Conservation (phyloP, 2,113 vertebrate species). For the Elephantulus edwardii region DNA sequence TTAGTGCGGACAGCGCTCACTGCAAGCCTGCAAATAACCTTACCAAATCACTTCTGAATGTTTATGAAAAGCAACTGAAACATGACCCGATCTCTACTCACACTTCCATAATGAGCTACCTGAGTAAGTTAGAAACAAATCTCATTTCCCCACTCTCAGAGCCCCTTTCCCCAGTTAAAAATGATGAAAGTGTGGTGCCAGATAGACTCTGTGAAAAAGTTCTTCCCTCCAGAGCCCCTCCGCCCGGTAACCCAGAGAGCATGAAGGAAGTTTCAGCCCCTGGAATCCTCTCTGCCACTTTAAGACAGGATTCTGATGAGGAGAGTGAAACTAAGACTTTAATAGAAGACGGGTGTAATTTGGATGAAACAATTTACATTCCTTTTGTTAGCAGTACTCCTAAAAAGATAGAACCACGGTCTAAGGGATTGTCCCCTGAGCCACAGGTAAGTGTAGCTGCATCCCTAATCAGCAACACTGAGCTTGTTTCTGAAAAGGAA, state of each 20-base stretch:
- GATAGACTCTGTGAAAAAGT: conserved; percentile 55
- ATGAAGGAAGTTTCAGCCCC: not conserved
- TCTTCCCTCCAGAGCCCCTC: conserved; percentile 57
- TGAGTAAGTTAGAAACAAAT: conserved; percentile 84
- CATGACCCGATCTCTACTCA: conserved; percentile 74
- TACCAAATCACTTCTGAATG: conserved; percentile 84
- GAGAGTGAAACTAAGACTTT: conserved; percentile 74
- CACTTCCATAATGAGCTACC: conserved; percentile 85
- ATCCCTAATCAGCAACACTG: conserved; percentile 13
- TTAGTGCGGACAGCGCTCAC: conserved; percentile 78
- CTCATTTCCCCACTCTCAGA: conserved; percentile 58
- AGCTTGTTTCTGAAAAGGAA: conserved; percentile 56
- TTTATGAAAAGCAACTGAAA: conserved; percentile 85
- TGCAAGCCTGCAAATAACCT: conserved; percentile 81
- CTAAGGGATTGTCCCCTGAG: conserved; percentile 57
- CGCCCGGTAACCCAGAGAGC: not conserved
- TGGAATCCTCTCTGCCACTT: not conserved
- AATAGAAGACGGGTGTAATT: conserved; percentile 69
- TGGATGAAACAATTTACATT: conserved; percentile 83
- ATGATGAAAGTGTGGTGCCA: conserved; percentile 40
- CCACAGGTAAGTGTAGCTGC: conserved; percentile 17
- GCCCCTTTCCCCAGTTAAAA: conserved; percentile 35
- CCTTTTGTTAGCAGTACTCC: conserved; percentile 82
- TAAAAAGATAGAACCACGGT: conserved; percentile 57
- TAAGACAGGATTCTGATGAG: conserved; percentile 66